Evolutionary conservation across 1,140 invertebrate species (phyloP).

Genomic region (Lanistes nyassanus): DNA sequence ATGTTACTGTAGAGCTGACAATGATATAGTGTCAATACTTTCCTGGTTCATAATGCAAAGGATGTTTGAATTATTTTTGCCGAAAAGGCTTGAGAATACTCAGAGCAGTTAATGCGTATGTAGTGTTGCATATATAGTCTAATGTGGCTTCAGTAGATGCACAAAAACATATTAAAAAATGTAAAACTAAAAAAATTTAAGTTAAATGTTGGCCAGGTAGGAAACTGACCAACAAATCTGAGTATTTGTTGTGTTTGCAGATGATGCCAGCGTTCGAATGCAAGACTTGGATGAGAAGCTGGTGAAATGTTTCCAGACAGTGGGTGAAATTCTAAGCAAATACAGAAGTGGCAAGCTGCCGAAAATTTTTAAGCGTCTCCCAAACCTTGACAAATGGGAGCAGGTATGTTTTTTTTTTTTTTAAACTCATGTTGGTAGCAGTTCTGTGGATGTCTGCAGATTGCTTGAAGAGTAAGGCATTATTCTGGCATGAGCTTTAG

Average conservation of each 20-base stretch:
- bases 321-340: conserved; percentile 78
- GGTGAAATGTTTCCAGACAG: conserved; percentile 78
- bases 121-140: not conserved
- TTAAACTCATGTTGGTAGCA: not conserved
- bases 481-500: too few species aligned
- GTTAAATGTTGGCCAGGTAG: too few species aligned
- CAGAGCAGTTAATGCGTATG: too few species aligned
- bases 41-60: too few species aligned
- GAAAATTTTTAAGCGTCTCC: conserved; percentile 98
- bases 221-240: not conserved
- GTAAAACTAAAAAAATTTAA: too few species aligned
- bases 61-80: too few species aligned
- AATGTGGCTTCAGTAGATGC: not conserved
- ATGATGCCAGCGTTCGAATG: conserved; percentile 53
- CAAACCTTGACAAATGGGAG: conserved; percentile 94
- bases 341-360: conserved; percentile 97
- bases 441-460: not conserved
- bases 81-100: too few species aligned
- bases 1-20: too few species aligned
- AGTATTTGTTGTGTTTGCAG: conserved; percentile 34
- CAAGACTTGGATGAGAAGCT: conserved; percentile 57
- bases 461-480: too few species aligned
- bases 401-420: conserved; percentile 66
- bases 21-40: too few species aligned
- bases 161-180: too few species aligned